Conservation (phyloP, 2,113 vertebrate genomes). For the Aspiorhynchus laticeps region DNA sequence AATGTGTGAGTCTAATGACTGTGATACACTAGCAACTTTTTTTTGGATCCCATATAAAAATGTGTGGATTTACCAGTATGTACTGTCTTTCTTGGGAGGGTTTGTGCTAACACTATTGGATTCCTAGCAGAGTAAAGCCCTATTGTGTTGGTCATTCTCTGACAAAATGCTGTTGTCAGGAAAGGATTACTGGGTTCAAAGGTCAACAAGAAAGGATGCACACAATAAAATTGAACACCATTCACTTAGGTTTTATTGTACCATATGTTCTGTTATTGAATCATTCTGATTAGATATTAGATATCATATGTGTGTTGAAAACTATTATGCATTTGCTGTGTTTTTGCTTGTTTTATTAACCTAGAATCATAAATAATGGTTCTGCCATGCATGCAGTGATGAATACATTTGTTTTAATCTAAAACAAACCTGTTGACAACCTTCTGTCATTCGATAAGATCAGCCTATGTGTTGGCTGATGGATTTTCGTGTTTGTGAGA, state of each 20-base stretch:
- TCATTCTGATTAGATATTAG: background rate
- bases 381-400: background rate
- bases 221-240: background rate
- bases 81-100: background rate
- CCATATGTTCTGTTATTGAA: background rate
- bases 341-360: background rate
- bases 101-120: background rate
- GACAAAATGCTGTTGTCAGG: background rate
- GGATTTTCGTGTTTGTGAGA: background rate
- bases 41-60: background rate
- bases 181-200: slow-evolving; percentile 16
- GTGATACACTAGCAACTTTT: background rate
- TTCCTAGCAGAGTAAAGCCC: background rate
- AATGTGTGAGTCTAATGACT: background rate
- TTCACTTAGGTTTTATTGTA: background rate
- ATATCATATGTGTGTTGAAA: background rate
- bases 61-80: background rate
- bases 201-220: slow-evolving; percentile 18
- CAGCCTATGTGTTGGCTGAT: background rate
- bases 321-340: background rate
- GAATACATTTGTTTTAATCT: slow-evolving; percentile 6
- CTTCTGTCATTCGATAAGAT: background rate
- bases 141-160: background rate
- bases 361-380: background rate
- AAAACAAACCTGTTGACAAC: background rate